phyloP scores from a whole-genome alignment of 2,888 invertebrate species.

The Helleia helle region DNA sequence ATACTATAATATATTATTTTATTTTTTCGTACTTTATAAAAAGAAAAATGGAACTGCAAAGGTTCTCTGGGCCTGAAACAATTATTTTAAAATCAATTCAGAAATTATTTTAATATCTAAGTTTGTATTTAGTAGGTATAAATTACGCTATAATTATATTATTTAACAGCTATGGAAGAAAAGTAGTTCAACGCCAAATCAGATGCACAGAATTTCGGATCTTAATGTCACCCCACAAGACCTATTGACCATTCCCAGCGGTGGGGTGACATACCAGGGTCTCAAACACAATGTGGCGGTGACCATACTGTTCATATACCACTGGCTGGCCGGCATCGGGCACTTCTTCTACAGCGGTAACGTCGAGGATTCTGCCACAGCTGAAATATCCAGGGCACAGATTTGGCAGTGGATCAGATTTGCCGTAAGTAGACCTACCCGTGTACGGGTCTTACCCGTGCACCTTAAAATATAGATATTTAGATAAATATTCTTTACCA shows the following conservation, averaged over 20 bases:
- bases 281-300: constrained; percentile 78
- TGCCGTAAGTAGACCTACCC: constrained; percentile 64
- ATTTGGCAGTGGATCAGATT: constrained; percentile 84
- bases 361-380: constrained; percentile 83
- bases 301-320: constrained; percentile 77
- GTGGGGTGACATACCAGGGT: constrained; percentile 77
- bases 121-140: too few relatives aligned
- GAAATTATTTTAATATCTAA: too few relatives aligned
- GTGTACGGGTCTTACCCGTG: too few relatives aligned
- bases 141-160: too few relatives aligned
- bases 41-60: too few relatives aligned
- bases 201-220: constrained; percentile 53
- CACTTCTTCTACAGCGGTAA: constrained; percentile 77
- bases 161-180: constrained; percentile 68
- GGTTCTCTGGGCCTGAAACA: too few relatives aligned
- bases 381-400: constrained; percentile 82
- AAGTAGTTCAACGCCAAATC: constrained; percentile 60
- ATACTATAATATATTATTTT: too few relatives aligned
- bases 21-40: too few relatives aligned
- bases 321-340: constrained; percentile 79
- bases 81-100: too few relatives aligned
- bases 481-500: too few relatives aligned
- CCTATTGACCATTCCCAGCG: constrained; percentile 73
- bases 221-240: constrained; percentile 56
- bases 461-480: too few relatives aligned